Evolutionary conservation across 2,888 invertebrate genomes (phyloP), one percentile per base, ranked within the genome.

Genomic region (Carcina quercana): DNA sequence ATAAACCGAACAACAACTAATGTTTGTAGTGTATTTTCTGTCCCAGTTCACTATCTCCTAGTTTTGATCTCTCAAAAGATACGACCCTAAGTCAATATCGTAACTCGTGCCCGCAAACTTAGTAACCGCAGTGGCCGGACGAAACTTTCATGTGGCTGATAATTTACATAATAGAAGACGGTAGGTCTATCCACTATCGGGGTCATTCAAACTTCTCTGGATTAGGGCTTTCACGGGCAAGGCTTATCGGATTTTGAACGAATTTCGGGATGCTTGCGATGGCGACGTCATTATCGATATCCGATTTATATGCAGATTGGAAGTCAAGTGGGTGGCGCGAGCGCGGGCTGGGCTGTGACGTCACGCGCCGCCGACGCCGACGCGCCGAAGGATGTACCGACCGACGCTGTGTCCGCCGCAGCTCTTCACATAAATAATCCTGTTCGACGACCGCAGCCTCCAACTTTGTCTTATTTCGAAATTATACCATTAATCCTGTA

Each of bases 241-340:
- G 63, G 71, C 71, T 83, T 82, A 82, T 80, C 79, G 74, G 75
- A 76, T 80, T 80, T 75, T 65, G 74, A 75, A 71, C 69, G 78
- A 75, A 78, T 74, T 82, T 78, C 58, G 70, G 75, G 64, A 69
- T 73, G 69, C 76, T 79, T 73, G 69, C 70, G 73, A 74, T 72
- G 63, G 72, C 69, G 70, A 73, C 71, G 72, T 78, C 76, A 82
- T 82, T 80, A 82, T 78, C 74, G 75, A 72, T 76, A 80, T 76
- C 74, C 83, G 79, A 85, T 85, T 82, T 83, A 83, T 82, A 84
- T 85, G 84, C 79, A 85, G 80, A 85, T 84, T 76, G 64, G 51
- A 50, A 67, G 63, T 66, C 68, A 67, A 76, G 69, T 63, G 62
- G 42, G 36, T 41, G 38, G 35, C 50, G 44, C 47, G 50, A 46